Base-by-base conservation (phyloP, 1,140 invertebrate species). In the Cataglyphis hispanica region DNA sequence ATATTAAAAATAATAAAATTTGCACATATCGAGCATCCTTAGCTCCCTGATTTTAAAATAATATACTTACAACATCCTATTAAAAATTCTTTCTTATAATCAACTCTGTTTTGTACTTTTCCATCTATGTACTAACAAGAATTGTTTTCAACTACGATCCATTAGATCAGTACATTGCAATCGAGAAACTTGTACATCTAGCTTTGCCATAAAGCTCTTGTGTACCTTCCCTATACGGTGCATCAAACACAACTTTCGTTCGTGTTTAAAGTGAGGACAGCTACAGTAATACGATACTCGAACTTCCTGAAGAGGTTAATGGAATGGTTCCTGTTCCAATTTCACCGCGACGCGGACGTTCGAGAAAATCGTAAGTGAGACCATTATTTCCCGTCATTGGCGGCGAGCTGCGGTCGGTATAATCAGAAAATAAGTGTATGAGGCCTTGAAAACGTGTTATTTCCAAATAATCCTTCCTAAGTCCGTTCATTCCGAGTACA, bases 251-350 rank as follows among this genome's bases (percentile, higher is more conserved):
- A 56, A 74, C 53, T 83, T 83, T 83, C 78, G 34, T 81, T 81
- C 66, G 31, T 37, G 53, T 53, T 50, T 56, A 46, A 60, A 83
- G 13, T 67, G 53, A 74, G 53, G 78, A 74, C 67, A 69, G 56
- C 76, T 56, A 83, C 56, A 27, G 78, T 83, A 83, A 83, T 34
- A 53, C 8, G 78, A 74, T 60, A 83, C 53, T 60, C 78, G 67
- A 83, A 83, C 78, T 83, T 83, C 53, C 66, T 72, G 37, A 58
- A 83, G 53, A 72, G 66, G 67, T 83, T 83, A 83, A 83, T 83
- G 78, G 78, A 83, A 83, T 63, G 78, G 78, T 61, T 83, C 78
- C 78, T 72, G 78, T 72, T 81, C 78, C 37, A 81, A 66, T 81
- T 81, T 81, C 78, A 61, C 37, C 78, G 50, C 64, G 25, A 46